Percentiles rank a stretch among this genome's conserved stretches.
Evolutionary conservation across 2,888 invertebrate species (phyloP).

Genomic region (Xestobium rufovillosum): DNA sequence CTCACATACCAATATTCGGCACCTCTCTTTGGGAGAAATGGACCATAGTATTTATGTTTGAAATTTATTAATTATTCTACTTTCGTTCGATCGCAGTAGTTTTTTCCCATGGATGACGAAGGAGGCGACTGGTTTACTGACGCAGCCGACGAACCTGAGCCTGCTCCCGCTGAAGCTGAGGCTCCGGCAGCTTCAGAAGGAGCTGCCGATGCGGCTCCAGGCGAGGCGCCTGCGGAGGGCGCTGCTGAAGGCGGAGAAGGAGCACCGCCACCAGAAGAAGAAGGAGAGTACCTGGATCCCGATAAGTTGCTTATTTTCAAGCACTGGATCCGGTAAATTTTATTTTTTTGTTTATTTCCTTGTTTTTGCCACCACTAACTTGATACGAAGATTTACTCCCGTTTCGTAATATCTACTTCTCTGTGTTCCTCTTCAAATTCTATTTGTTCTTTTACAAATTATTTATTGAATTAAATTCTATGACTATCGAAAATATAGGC

Average conservation of each 20-base stretch:
- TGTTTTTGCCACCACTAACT: too few species aligned
- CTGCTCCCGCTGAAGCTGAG: constrained; percentile 28
- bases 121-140: constrained; percentile 31
- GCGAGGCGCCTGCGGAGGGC: constrained; percentile 30
- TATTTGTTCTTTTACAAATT: too few species aligned
- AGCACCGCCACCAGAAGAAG: constrained; percentile 43
- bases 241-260: constrained; percentile 30
- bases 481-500: too few species aligned
- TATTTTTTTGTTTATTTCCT: constrained; percentile 12
- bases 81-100: too few species aligned
- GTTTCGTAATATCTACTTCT: too few species aligned
- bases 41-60: too few species aligned
- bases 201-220: constrained; percentile 31
- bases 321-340: constrained; percentile 70
- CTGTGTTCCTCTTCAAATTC: too few species aligned
- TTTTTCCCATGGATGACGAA: constrained; percentile 28
- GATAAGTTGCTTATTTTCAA: constrained; percentile 64
- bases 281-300: constrained; percentile 47
- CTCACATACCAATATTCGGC: too few species aligned
- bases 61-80: too few species aligned
- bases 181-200: constrained; percentile 28
- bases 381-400: too few species aligned
- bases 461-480: too few species aligned
- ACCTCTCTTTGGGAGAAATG: too few species aligned
- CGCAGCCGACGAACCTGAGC: constrained; percentile 26